These are phyloP conservation scores for Phania funesta DNA, from an alignment of 2,888 invertebrate genomes.

Conservation along the genomic window DNA sequence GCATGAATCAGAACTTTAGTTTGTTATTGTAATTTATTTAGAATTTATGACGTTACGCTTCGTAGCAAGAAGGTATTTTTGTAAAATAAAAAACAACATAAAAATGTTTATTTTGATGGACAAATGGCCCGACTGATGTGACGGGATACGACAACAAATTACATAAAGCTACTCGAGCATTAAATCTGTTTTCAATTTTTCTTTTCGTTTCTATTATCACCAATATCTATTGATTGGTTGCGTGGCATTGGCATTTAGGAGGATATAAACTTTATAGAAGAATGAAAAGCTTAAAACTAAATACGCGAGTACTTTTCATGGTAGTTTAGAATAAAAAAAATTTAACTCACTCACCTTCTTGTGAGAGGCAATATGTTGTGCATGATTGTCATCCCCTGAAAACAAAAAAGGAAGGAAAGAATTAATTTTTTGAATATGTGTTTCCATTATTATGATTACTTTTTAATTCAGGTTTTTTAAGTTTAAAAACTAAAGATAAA, in stretches of 20 bases:
- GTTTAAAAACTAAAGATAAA: too few relatives aligned
- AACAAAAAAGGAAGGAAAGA: conserved; percentile 24
- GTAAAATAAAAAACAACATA: neutral
- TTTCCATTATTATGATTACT: too few relatives aligned
- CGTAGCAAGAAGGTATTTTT: conserved; percentile 43
- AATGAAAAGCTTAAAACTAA: neutral
- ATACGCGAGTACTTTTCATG: neutral
- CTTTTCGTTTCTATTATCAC: neutral
- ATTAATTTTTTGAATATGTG: neutral
- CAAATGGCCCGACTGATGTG: conserved; percentile 49
- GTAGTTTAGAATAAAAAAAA: neutral
- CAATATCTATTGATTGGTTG: conserved; percentile 8
- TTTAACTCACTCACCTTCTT: conserved; percentile 69
- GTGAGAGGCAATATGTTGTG: conserved; percentile 68
- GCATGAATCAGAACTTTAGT: conserved; percentile 47
- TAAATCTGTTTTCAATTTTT: conserved; percentile 33
- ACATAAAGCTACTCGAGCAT: conserved; percentile 60
- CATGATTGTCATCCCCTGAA: conserved; percentile 69
- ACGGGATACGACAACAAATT: conserved; percentile 37
- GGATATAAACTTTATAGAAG: neutral
- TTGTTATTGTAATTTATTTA: conserved; percentile 32
- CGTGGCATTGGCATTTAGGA: conserved; percentile 11
- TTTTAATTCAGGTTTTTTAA: too few relatives aligned
- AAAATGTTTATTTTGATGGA: conserved; percentile 43
- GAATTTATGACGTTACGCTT: conserved; percentile 62